Evolutionary conservation across 2,797 vertebrate genomes (phyloP), one percentile per base, ranked within the genome.

Genomic region (Monodelphis domestica): DNA sequence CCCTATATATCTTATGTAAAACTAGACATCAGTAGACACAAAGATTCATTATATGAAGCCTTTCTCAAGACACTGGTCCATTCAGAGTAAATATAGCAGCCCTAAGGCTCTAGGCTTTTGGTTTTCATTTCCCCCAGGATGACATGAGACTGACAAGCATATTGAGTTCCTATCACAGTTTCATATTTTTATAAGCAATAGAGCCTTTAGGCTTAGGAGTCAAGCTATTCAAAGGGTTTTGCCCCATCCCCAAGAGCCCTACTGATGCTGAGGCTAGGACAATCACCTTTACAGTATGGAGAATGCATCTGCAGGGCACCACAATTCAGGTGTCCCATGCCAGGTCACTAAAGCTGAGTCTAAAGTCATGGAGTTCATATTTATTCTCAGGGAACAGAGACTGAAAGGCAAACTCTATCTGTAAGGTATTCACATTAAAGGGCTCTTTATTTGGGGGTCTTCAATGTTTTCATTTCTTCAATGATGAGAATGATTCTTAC

Each of bases 261-360:
- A 99, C 87, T 99, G 98, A 53, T 99, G 99, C 92, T 99, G 98
- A 0, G 98, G 96, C 99, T 98, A 0, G 99, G 99, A 95, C 99
- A 99, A 93, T 98, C 98, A 0, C 99, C 99, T 94, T 99, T 98
- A 98, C 99, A 99, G 97, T 99, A 99, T 94, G 99, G 99, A 0
- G 99, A 99, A 98, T 99, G 98, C 99, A 99, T 54, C 99, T 97
- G 53, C 98, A 99, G 0, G 99, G 99, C 0, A 99, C 99, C 78
- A 99, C 99, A 29, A 99, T 99, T 99, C 99, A 99, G 90, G 98
- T 98, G 96, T 99, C 99, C 98, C 99, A 99, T n/a, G 99, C 99
- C 28, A 99, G 99, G 94, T 99, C 99, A 95, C 98, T 99, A 88
- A 99, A 99, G 89, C 98, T 99, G 11, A 99, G 98, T 54, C 98